Evolutionary conservation across 2,113 vertebrate genomes (phyloP).

Genomic region (Vulpes vulpes): DNA sequence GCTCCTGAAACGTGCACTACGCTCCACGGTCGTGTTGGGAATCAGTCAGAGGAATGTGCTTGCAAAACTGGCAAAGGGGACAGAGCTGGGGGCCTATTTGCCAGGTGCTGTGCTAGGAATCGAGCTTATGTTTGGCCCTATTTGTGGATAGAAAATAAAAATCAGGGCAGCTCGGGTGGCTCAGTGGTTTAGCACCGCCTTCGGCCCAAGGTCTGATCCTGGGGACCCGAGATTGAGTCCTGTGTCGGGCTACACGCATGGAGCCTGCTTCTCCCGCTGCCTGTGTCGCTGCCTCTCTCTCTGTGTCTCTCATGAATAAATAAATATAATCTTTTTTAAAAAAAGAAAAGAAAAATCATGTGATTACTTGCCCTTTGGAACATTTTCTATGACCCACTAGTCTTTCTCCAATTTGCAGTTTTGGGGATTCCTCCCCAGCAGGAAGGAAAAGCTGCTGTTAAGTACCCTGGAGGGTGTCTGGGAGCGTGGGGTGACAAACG

Average conservation of each 20-base stretch:
- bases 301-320: too few relatives aligned
- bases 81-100: accelerated
- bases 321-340: too few relatives aligned
- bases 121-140: accelerated
- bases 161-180: too few relatives aligned
- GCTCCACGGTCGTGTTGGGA: accelerated
- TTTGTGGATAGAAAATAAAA: background rate
- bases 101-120: accelerated
- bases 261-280: too few relatives aligned
- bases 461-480: background rate
- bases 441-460: background rate
- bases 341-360: background rate
- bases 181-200: too few relatives aligned
- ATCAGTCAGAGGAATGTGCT: accelerated
- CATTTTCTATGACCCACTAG: background rate
- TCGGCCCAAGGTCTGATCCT: too few relatives aligned
- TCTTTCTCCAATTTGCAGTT: background rate
- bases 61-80: background rate
- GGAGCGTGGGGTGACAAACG: accelerated
- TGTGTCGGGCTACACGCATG: too few relatives aligned
- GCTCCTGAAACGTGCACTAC: accelerated
- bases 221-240: too few relatives aligned
- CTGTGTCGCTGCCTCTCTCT: too few relatives aligned
- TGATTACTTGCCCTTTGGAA: background rate
- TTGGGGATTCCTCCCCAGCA: background rate